Evolutionary conservation across 2,113 vertebrate genomes (phyloP).

Genomic region (Vombatus ursinus): DNA sequence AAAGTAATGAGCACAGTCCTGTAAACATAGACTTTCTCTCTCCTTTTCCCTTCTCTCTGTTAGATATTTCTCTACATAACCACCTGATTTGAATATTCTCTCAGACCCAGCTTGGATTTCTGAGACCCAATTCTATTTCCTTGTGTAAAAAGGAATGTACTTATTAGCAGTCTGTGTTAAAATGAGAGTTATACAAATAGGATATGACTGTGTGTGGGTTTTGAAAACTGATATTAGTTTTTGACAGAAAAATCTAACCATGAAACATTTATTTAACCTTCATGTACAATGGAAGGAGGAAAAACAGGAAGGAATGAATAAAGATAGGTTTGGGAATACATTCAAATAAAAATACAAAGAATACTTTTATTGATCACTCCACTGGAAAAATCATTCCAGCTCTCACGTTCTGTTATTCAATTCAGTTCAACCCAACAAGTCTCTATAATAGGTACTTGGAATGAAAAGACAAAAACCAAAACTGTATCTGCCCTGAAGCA

Average conservation of each 20-base stretch:
- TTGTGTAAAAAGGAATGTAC: not conserved
- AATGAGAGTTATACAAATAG: slow-evolving; percentile 51
- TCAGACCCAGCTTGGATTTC: slow-evolving; percentile 32
- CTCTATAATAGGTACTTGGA: not conserved
- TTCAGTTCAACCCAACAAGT: not conserved
- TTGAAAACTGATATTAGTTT: slow-evolving; percentile 51
- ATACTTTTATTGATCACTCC: not conserved
- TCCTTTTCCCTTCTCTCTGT: not conserved
- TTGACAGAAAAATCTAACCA: not conserved
- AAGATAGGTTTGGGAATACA: not conserved
- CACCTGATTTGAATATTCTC: slow-evolving; percentile 1
- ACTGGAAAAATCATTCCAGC: not conserved
- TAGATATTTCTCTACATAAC: too few species aligned
- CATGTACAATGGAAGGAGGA: slow-evolving; percentile 11
- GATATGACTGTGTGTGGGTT: slow-evolving; percentile 27
- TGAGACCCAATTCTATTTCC: slow-evolving; percentile 49
- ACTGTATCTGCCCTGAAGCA: not conserved
- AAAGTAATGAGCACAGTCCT: slow-evolving; percentile 15
- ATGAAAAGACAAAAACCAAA: not conserved
- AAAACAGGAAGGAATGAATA: not conserved
- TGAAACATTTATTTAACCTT: slow-evolving; percentile 14
- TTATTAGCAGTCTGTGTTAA: slow-evolving; percentile 26
- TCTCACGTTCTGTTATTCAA: not conserved
- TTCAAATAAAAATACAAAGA: slow-evolving; percentile 21
- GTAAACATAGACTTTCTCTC: not conserved